A percentile compares a stretch with the other conserved stretches of the same genome.
Evolutionary conservation across 2,113 vertebrate genomes (phyloP).

Genomic region (Madoqua kirkii): DNA sequence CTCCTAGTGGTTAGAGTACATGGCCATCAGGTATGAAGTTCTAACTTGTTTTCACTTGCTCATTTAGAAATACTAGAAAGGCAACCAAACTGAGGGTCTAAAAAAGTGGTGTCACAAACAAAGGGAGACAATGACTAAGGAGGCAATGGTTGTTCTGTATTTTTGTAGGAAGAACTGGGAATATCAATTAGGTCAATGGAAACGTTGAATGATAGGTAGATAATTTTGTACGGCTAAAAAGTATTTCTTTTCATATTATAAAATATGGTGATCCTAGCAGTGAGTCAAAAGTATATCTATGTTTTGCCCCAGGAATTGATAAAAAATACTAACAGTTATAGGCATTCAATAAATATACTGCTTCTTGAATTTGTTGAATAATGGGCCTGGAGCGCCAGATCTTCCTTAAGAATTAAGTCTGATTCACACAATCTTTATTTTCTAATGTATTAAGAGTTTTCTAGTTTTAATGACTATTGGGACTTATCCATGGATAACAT

Average conservation of each 20-base stretch:
- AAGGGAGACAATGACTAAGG: background rate
- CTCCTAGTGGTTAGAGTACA: conserved; percentile 24
- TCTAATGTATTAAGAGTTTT: background rate
- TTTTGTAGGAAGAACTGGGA: background rate
- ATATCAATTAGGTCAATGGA: background rate
- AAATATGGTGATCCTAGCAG: background rate
- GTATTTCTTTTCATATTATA: background rate
- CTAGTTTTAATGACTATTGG: background rate
- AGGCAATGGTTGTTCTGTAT: background rate
- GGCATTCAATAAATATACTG: background rate
- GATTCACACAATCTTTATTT: background rate
- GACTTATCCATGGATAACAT: background rate
- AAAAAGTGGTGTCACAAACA: background rate
- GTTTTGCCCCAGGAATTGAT: background rate
- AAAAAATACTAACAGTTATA: background rate
- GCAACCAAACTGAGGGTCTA: background rate
- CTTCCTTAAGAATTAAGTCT: background rate
- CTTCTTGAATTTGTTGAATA: conserved; percentile 4
- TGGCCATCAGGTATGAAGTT: background rate
- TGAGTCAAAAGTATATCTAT: background rate
- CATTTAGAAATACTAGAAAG: background rate
- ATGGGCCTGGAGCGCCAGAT: background rate
- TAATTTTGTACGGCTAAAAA: background rate
- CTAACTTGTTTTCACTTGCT: background rate
- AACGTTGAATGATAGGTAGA: background rate